These are phyloP conservation scores for Trichomalopsis sarcophagae DNA, from an alignment of 1,140 invertebrate genomes.

Conservation along the genomic window DNA sequence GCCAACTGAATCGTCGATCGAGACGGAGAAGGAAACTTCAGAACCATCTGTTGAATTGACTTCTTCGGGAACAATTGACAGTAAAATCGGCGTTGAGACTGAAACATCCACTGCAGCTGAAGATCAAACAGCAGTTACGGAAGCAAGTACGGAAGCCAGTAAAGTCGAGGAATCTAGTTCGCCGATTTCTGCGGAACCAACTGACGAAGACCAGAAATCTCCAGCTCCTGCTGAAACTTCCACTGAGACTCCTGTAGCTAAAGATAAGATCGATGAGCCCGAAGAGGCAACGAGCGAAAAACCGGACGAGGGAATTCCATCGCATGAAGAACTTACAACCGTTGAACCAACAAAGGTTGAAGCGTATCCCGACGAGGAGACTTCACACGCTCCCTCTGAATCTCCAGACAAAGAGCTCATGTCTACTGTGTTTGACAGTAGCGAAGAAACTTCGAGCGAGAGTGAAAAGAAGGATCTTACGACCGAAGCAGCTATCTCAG, in stretches of 20 bases:
- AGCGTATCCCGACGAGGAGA: slow-evolving; percentile 16
- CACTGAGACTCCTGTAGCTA: slow-evolving; percentile 33
- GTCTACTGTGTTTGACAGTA: neutral
- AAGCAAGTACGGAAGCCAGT: slow-evolving; percentile 7
- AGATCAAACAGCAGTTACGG: neutral
- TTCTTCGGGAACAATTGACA: neutral
- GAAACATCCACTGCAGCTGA: slow-evolving; percentile 56
- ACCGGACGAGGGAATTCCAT: neutral
- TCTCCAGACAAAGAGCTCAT: slow-evolving; percentile 9
- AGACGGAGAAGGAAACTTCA: neutral
- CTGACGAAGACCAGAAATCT: neutral
- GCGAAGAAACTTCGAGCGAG: neutral
- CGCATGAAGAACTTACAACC: slow-evolving; percentile 20
- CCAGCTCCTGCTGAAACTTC: slow-evolving; percentile 28
- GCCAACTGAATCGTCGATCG: slow-evolving; percentile 34
- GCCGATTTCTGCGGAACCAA: neutral
- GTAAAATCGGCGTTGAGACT: slow-evolving; percentile 51
- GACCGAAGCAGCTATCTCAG: neutral
- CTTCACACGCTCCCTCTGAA: neutral
- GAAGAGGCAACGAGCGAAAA: neutral
- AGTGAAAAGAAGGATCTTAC: neutral
- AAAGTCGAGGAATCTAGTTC: slow-evolving; percentile 15
- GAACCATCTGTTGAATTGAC: neutral
- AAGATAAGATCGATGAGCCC: neutral
- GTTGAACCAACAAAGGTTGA: slow-evolving; percentile 27